These are phyloP conservation scores for Fistularia tabacaria DNA, from an alignment of 2,797 vertebrate species.

Conservation along the genomic window DNA sequence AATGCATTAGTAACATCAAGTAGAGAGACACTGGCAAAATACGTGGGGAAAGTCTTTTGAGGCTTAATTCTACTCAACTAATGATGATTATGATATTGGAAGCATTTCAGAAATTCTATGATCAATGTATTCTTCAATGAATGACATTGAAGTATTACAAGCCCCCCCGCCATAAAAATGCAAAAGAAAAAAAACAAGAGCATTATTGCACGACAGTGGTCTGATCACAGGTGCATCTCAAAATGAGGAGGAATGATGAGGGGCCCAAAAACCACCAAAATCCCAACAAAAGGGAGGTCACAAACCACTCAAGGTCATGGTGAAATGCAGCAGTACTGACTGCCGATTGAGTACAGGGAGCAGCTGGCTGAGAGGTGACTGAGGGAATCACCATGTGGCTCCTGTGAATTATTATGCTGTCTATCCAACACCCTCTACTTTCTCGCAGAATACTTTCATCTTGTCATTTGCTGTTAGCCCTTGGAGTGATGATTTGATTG, in stretches of 20 bases:
- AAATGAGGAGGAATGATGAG: slow-evolving; percentile 68
- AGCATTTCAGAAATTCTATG: no score
- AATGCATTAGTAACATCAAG: no score
- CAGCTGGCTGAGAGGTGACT: slow-evolving; percentile 77
- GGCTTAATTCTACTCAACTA: no score
- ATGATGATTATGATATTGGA: no score
- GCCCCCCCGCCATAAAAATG: slow-evolving; percentile 3
- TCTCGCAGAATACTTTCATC: slow-evolving; percentile 13
- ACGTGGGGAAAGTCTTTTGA: no score
- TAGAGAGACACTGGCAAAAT: no score
- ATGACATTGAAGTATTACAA: no score
- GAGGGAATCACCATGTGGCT: slow-evolving; percentile 76
- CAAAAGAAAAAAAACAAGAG: slow-evolving; percentile 3
- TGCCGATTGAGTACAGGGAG: slow-evolving; percentile 70
- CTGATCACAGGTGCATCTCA: slow-evolving; percentile 72
- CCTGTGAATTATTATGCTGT: slow-evolving; percentile 68
- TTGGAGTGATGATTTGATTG: slow-evolving; percentile 38
- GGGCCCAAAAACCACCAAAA: slow-evolving; percentile 31
- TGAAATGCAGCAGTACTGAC: slow-evolving; percentile 50
- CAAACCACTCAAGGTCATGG: slow-evolving; percentile 72
- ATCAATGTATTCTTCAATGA: no score
- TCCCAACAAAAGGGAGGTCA: slow-evolving; percentile 53
- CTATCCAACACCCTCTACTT: slow-evolving; percentile 32
- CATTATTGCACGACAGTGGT: slow-evolving; percentile 29
- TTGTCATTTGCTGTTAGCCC: slow-evolving; percentile 32